These are phyloP conservation scores for Probosciger aterrimus DNA, from an alignment of 2,113 vertebrate genomes.

Conservation along the genomic window DNA sequence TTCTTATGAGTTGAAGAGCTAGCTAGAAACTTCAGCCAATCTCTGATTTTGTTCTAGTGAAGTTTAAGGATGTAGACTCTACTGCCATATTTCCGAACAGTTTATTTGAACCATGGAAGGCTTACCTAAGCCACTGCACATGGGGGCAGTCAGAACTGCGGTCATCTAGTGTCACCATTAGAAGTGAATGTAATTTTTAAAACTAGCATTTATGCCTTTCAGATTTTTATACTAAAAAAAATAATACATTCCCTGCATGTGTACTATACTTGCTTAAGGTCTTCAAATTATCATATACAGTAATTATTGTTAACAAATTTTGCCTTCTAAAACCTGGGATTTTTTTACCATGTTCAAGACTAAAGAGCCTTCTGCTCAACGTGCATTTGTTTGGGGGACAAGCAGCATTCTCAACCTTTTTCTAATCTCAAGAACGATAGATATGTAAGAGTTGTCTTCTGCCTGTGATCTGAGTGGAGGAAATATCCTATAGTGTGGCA, in stretches of 20 bases:
- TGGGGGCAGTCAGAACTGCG: neutral
- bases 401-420: neutral
- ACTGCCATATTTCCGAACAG: neutral
- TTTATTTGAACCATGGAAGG: neutral
- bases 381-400: neutral
- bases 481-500: neutral
- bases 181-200: neutral
- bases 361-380: neutral
- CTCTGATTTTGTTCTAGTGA: neutral
- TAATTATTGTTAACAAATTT: neutral
- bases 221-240: neutral
- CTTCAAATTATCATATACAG: neutral
- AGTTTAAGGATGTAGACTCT: neutral
- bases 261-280: neutral
- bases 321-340: neutral
- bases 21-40: neutral
- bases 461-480: neutral
- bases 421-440: neutral
- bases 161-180: neutral
- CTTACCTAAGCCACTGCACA: neutral
- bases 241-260: neutral
- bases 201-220: neutral
- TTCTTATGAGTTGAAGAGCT: neutral
- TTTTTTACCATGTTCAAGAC: fast-evolving
- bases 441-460: neutral